Evolutionary conservation across 2,797 vertebrate genomes (phyloP).

Genomic region (Chaetophractus vellerosus): DNA sequence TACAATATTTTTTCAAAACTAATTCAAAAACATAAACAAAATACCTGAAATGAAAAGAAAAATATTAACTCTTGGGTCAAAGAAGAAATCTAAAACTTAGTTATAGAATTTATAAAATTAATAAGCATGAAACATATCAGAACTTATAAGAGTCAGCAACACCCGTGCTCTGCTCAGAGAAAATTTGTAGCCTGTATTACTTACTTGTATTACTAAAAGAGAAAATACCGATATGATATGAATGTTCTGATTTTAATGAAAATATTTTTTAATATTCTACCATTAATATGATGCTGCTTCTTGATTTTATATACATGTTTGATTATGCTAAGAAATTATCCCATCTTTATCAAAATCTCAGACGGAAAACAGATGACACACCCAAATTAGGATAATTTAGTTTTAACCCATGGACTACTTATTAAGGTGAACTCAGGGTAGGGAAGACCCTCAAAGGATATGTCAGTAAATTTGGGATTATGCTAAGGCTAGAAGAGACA

Average conservation of each 20-base stretch:
- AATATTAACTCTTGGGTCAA: background rate
- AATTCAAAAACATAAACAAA: background rate
- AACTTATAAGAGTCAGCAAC: constrained; percentile 20
- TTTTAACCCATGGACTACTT: background rate
- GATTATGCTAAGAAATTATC: background rate
- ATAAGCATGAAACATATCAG: background rate
- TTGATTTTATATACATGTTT: background rate
- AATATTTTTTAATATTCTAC: background rate
- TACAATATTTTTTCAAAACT: background rate
- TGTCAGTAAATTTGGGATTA: background rate
- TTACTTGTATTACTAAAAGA: background rate
- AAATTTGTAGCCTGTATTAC: background rate
- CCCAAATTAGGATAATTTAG: background rate
- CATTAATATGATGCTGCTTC: background rate
- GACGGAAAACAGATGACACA: background rate
- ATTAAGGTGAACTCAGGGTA: background rate
- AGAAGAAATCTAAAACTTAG: background rate
- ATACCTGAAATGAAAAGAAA: background rate
- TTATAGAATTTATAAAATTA: background rate
- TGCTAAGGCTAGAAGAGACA: background rate
- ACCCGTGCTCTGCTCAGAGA: background rate
- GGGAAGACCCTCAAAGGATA: background rate
- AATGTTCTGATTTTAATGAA: background rate
- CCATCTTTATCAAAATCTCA: background rate
- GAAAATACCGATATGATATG: background rate